A percentile compares a stretch with the other conserved stretches of the same genome.
These are phyloP conservation scores for Ovibos moschatus DNA, from an alignment of 2,113 vertebrate species.

Conservation along the genomic window DNA sequence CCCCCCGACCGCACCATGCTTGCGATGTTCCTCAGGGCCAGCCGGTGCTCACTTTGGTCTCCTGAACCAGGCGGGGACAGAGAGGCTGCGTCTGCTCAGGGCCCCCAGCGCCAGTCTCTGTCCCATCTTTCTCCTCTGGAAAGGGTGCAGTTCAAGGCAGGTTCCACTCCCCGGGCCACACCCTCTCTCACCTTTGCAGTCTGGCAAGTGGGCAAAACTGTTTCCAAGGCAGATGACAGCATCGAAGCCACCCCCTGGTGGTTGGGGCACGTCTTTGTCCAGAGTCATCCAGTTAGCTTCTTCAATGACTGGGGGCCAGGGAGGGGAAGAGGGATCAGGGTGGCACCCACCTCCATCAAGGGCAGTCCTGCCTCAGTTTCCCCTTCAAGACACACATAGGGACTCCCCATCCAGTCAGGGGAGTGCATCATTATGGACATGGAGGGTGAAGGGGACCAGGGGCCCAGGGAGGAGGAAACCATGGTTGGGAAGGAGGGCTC, in stretches of 20 bases:
- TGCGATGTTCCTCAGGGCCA: slow-evolving; percentile 94
- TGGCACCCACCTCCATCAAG: not conserved
- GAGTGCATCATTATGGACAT: not conserved
- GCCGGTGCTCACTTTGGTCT: slow-evolving; percentile 94
- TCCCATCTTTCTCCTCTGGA: not conserved
- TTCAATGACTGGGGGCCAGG: slow-evolving; percentile 88
- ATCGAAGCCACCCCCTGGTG: slow-evolving; percentile 90
- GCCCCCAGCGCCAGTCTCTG: not conserved
- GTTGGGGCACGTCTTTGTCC: slow-evolving; percentile 88
- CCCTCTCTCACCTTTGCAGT: slow-evolving; percentile 92
- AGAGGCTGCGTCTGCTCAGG: not conserved
- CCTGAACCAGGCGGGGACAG: slow-evolving; percentile 78
- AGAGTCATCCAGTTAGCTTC: slow-evolving; percentile 98
- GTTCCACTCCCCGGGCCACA: not conserved
- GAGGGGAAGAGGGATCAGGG: not conserved
- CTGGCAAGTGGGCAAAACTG: slow-evolving; percentile 97
- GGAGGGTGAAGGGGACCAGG: not conserved
- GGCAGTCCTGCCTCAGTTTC: not conserved
- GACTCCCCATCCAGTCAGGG: not conserved
- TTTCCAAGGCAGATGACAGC: slow-evolving; percentile 98
- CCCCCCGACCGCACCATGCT: slow-evolving; percentile 94
- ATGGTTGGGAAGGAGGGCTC: not conserved
- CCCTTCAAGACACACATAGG: not conserved
- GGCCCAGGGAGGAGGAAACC: not conserved
- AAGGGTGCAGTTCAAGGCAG: not conserved